Evolutionary conservation across 2,797 vertebrate species (phyloP).

Genomic region (Dicrostonyx torquatus): DNA sequence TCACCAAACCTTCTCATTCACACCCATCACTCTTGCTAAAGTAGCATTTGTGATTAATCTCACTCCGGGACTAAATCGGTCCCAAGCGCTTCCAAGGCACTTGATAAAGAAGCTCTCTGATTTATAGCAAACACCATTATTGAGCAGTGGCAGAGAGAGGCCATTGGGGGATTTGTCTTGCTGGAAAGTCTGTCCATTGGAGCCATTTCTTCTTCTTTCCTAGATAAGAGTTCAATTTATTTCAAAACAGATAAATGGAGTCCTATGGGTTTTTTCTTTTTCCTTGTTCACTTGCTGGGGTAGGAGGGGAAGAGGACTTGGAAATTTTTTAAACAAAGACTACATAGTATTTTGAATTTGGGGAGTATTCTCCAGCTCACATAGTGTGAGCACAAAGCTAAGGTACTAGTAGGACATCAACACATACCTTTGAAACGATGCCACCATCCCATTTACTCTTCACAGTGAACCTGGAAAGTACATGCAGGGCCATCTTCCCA

Average conservation of each 20-base stretch:
- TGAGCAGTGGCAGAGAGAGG: constrained; percentile 75
- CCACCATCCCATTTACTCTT: not conserved
- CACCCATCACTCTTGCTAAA: constrained; percentile 75
- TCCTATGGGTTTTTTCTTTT: not conserved
- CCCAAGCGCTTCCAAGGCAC: constrained; percentile 70
- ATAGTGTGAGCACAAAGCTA: not conserved
- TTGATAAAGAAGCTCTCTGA: constrained; percentile 82
- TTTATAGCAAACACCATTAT: constrained; percentile 80
- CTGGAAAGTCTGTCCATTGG: constrained; percentile 68
- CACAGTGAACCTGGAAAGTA: not conserved
- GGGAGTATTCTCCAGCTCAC: not conserved
- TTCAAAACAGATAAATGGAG: constrained; percentile 71
- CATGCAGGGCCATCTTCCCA: not conserved
- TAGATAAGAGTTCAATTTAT: constrained; percentile 71
- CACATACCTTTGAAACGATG: not conserved
- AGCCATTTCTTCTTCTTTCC: constrained; percentile 75
- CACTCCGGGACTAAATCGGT: constrained; percentile 72
- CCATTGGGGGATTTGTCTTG: constrained; percentile 77
- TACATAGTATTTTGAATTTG: constrained; percentile 41
- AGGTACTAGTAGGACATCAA: not conserved
- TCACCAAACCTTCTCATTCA: constrained; percentile 71
- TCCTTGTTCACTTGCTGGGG: not conserved
- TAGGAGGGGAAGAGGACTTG: not conserved
- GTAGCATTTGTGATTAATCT: constrained; percentile 81
- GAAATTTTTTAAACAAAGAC: constrained; percentile 26